These are phyloP conservation scores for Peromyscus aztecus DNA, from an alignment of 2,797 vertebrate species.

Conservation along the genomic window DNA sequence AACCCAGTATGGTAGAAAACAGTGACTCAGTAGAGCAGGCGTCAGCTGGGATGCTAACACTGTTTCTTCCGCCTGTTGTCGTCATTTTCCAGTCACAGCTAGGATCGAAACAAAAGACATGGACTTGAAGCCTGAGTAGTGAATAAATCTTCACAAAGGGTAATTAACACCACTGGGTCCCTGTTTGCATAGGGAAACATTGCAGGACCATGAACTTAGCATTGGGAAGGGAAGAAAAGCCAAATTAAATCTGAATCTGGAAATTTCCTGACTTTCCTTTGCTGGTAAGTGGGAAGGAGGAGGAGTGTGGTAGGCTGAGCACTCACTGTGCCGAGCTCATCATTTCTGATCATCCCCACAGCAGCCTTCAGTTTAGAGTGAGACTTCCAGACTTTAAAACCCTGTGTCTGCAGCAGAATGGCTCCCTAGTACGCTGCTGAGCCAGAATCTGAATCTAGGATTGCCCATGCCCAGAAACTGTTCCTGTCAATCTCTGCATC, in stretches of 20 bases:
- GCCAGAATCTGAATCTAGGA: not conserved
- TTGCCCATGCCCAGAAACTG: not conserved
- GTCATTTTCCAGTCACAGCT: not conserved
- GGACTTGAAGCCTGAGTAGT: slow-evolving; percentile 3
- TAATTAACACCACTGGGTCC: not conserved
- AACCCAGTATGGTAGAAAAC: not conserved
- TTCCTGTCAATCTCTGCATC: not conserved
- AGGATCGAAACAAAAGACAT: not conserved
- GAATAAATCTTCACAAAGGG: not conserved
- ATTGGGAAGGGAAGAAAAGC: not conserved
- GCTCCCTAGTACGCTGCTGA: not conserved
- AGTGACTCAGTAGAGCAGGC: not conserved
- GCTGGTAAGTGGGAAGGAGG: not conserved
- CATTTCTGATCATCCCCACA: not conserved
- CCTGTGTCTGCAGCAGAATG: not conserved
- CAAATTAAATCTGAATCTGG: slow-evolving; percentile 7
- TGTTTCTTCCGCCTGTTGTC: not conserved
- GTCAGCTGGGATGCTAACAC: not conserved
- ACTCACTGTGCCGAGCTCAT: not conserved
- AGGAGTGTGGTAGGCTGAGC: not conserved
- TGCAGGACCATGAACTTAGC: not conserved
- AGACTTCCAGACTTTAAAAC: slow-evolving; percentile 12
- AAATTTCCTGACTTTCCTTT: not conserved
- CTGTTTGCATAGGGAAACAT: not conserved
- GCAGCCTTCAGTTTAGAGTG: slow-evolving; percentile 24